Conservation (phyloP, 2,888 invertebrate species). For the Erpobdella octoculata region DNA sequence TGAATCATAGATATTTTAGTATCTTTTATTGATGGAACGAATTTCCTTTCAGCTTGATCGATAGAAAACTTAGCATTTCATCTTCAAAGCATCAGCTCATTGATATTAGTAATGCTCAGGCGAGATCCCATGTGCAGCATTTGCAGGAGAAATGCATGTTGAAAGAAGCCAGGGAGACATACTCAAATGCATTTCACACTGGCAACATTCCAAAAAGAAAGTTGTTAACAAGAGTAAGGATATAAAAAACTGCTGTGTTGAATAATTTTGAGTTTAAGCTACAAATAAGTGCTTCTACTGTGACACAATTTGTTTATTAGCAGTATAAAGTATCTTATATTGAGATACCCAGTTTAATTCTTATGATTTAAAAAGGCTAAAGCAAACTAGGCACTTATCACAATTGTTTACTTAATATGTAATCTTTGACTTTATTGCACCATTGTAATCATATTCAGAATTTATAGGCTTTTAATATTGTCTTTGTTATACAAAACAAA, state of each 20-base stretch:
- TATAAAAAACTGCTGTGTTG: not conserved
- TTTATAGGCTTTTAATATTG: too few species aligned
- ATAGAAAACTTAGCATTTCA: not conserved
- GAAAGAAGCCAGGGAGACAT: constrained; percentile 1
- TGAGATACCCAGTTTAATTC: too few species aligned
- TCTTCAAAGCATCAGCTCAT: not conserved
- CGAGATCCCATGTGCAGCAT: not conserved
- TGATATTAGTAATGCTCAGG: not conserved
- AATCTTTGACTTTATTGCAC: too few species aligned
- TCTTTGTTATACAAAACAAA: too few species aligned
- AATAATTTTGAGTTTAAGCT: not conserved
- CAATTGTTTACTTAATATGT: too few species aligned
- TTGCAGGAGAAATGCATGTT: not conserved
- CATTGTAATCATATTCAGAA: too few species aligned
- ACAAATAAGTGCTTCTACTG: too few species aligned
- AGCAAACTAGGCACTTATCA: too few species aligned
- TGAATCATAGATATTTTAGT: not conserved
- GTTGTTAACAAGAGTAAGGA: not conserved
- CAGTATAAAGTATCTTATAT: too few species aligned
- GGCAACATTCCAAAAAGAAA: not conserved
- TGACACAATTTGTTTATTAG: too few species aligned
- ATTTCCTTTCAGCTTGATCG: not conserved
- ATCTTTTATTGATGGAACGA: not conserved
- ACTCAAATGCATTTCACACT: not conserved
- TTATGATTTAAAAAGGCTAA: not conserved